Evolutionary conservation across 2,113 vertebrate species (phyloP), one percentile per base, ranked within the genome.

Genomic region (Perca fluviatilis): DNA sequence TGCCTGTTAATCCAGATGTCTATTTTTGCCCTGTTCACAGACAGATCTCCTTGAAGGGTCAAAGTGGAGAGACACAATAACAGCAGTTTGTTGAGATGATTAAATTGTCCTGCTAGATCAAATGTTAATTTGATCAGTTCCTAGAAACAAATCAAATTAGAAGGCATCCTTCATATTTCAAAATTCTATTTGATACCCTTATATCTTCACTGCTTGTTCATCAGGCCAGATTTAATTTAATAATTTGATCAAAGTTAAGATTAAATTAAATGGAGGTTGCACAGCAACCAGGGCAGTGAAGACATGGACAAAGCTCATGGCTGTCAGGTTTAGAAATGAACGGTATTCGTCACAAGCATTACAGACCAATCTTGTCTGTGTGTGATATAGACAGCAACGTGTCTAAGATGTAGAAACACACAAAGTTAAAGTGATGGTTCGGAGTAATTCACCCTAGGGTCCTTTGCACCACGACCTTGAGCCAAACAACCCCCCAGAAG

Each of bases 81-180:
- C 49, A 49, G 62, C 13, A 74, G 75, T 73, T 81, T 86, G 79
- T 47, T 30, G 12, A 74, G 50, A 51, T 62, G 73, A 88, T 86
- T 76, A 10, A 62, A 87, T 82, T 61, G 61, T 67, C 61, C 33
- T 27, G 49, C 70, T 82, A 74, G 77, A 89, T 88, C 84, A 84
- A 90, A 90, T 85, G 67, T 56, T 87, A 86, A 86, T 89, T 74
- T 63, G 7, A 91, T 88, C 27, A 84, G 72, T 83, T 87, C 71
- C 51, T 65, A 46, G 30, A 67, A 68, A 75, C 53, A 89, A 90
- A 92, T 92, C 57, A 3, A 69, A 88, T 90, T 73, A 77, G 54
- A 82, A 62, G 33, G 25, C 51, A 65, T 79, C 71, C 25, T 27
- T 77, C 69, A 83, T 87, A 68, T 79, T 83, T 88, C 33, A 84